phyloP scores from a whole-genome alignment of 2,113 vertebrate genomes.

The Tragelaphus buxtoni region DNA sequence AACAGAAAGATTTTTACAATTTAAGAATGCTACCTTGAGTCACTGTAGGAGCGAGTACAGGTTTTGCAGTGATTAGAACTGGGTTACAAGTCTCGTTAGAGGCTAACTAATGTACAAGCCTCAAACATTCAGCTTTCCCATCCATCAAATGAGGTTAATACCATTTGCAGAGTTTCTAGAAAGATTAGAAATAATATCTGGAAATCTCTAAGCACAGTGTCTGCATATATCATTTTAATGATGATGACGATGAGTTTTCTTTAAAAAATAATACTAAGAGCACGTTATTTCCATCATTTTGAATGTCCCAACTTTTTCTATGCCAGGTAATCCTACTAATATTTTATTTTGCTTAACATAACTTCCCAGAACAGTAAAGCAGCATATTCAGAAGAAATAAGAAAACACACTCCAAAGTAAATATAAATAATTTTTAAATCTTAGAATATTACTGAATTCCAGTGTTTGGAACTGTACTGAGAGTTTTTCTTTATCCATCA shows the following conservation, averaged over 20 bases:
- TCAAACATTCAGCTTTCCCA: not conserved
- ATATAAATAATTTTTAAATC: not conserved
- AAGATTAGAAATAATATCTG: conserved; percentile 15
- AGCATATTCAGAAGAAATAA: not conserved
- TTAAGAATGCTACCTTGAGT: not conserved
- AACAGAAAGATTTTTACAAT: not conserved
- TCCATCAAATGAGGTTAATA: not conserved
- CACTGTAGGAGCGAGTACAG: not conserved
- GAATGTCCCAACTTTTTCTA: not conserved
- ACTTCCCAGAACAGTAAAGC: not conserved
- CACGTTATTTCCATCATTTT: not conserved
- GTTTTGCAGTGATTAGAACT: not conserved
- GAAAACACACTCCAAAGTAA: not conserved
- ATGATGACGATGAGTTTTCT: not conserved
- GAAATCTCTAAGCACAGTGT: not conserved
- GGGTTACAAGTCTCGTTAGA: not conserved
- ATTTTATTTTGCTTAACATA: not conserved
- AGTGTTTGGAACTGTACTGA: conserved; percentile 13
- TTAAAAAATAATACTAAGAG: not conserved
- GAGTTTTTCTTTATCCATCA: not conserved
- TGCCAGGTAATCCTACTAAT: not conserved
- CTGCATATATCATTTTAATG: not conserved
- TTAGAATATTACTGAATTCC: not conserved
- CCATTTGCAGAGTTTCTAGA: not conserved
- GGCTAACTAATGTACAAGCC: not conserved